Conservation (phyloP, 2,888 invertebrate genomes). For the Argyresthia albistria region DNA sequence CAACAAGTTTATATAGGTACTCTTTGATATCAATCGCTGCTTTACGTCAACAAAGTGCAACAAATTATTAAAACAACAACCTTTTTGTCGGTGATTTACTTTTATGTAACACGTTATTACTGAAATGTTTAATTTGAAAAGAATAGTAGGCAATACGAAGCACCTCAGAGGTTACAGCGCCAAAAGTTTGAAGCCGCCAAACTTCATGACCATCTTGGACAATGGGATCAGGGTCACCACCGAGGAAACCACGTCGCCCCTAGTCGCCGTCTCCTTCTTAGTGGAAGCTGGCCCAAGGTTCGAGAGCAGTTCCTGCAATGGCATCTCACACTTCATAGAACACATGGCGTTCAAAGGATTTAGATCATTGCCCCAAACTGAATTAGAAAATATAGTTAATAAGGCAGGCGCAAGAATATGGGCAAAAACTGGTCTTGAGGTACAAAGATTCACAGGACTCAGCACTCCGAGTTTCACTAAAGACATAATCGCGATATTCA, state of each 20-base stretch:
- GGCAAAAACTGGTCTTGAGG: conserved; percentile 35
- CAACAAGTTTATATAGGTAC: too few relatives aligned
- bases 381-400: conserved; percentile 20
- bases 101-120: too few relatives aligned
- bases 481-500: conserved; percentile 21
- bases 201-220: conserved; percentile 19
- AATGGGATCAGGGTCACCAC: conserved; percentile 44
- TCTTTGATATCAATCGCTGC: too few relatives aligned
- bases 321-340: conserved; percentile 47
- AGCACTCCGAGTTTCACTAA: conserved; percentile 17
- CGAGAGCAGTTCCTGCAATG: conserved; percentile 35
- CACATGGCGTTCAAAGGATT: conserved; percentile 46
- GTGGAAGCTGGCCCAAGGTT: conserved; percentile 40
- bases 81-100: too few relatives aligned
- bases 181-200: neutral
- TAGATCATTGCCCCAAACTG: conserved; percentile 13
- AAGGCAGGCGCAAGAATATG: conserved; percentile 24
- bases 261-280: conserved; percentile 30
- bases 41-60: too few relatives aligned
- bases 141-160: too few relatives aligned
- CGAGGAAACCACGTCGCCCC: conserved; percentile 23
- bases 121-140: too few relatives aligned
- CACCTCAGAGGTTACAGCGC: too few relatives aligned
- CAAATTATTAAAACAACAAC: too few relatives aligned
- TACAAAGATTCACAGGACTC: conserved; percentile 31